Base-by-base conservation (phyloP, 2,113 vertebrate genomes). In the Anhinga anhinga region DNA sequence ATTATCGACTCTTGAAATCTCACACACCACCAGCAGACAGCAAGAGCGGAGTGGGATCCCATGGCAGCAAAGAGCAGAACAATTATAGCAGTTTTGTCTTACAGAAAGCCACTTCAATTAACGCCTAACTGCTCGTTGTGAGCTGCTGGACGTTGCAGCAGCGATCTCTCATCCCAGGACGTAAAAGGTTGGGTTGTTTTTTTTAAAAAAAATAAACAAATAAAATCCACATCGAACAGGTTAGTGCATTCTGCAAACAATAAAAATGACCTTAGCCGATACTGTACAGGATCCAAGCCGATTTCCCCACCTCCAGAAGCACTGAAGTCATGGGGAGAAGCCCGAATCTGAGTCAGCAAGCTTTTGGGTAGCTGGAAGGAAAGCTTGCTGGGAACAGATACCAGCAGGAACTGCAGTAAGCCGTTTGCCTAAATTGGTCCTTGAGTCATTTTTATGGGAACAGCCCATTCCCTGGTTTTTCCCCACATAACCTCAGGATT, bases 21-120 rank as follows among this genome's bases (percentile, higher is more conserved):
- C 47, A 3, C 52, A 0, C 11, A 1, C 58, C 0, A 26, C 17
- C 23, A 42, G 66, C 61, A 13, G 16, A 19, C 2, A 25, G 36
- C 44, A 15, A 18, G 40, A 11, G 11, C 2, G 52, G 13, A 49
- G 55, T 3, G 63, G 32, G 65, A 42, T 38, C 36, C 4, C 2
- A 0, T 0, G 21, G 18, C 50, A 13, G 26, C 0, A 6, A 29
- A 38, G 32, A 61, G 53, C 0, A 20, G 26, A 21, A 45, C 61
- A 71, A 9, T 9, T 3, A 27, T 23, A 40, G 38, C 30, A 44
- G n/a, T 4, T 66, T 2, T 5, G 40, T 19, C 7, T 25, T 2
- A 7, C 9, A 27, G 7, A 55, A 85, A 69, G 13, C 12, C 47
- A 7, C 36, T 45, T 27, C 30, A 16, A 8, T n/a, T 38, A n/a